Percentiles rank a stretch among this genome's conserved stretches.
These are phyloP conservation scores for Hoplodrina blanda DNA, from an alignment of 2,888 invertebrate species.

Conservation along the genomic window DNA sequence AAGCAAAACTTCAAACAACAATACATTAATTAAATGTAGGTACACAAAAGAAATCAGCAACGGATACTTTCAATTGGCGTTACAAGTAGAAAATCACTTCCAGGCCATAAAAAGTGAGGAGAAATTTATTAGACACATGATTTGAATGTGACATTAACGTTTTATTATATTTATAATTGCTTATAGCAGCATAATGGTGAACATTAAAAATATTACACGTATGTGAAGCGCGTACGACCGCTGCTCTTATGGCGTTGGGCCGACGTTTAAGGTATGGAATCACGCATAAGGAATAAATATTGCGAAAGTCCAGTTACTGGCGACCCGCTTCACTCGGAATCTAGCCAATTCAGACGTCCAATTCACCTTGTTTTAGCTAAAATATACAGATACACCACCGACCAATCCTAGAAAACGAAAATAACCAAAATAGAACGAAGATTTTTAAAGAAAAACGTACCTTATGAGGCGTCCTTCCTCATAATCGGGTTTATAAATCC, in stretches of 20 bases:
- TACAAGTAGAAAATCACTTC: slow-evolving; percentile 78
- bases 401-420: slow-evolving; percentile 53
- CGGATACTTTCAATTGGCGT: slow-evolving; percentile 76
- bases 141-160: slow-evolving; percentile 76
- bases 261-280: slow-evolving; percentile 84
- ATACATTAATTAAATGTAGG: slow-evolving; percentile 59
- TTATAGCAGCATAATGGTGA: slow-evolving; percentile 72
- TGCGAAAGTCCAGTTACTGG: slow-evolving; percentile 89
- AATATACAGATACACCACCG: slow-evolving; percentile 51
- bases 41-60: slow-evolving; percentile 69
- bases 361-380: slow-evolving; percentile 62
- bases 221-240: slow-evolving; percentile 73
- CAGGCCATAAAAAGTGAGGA: slow-evolving; percentile 77
- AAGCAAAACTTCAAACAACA: slow-evolving; percentile 48
- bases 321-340: slow-evolving; percentile 58
- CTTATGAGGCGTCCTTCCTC: slow-evolving; percentile 81
- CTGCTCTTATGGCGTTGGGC: slow-evolving; percentile 77
- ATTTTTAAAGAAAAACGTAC: slow-evolving; percentile 71
- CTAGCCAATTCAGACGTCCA: slow-evolving; percentile 64
- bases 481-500: slow-evolving; percentile 87
- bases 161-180: slow-evolving; percentile 78
- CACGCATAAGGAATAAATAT: slow-evolving; percentile 88
- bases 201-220: slow-evolving; percentile 80
- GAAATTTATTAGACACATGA: slow-evolving; percentile 79
- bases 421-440: slow-evolving; percentile 68